phyloP scores from a whole-genome alignment of 2,888 invertebrate species.

The Pantelozetes paolii region DNA sequence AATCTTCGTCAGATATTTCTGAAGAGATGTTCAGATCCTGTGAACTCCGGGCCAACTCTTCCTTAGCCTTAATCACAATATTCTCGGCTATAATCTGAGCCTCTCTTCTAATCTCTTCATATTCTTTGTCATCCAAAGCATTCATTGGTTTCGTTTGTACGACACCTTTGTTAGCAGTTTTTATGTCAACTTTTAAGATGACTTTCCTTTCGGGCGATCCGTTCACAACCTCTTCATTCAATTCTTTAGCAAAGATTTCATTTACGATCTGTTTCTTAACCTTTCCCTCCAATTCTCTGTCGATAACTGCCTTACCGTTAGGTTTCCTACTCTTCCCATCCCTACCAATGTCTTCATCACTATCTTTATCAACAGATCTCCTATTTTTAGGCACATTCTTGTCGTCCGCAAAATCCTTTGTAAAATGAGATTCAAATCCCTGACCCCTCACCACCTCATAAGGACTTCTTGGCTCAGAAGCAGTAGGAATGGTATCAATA shows the following conservation, averaged over 20 bases:
- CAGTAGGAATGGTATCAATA: constrained; percentile 25
- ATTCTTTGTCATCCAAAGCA: constrained; percentile 28
- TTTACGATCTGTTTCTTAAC: constrained; percentile 48
- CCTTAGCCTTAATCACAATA: constrained; percentile 41
- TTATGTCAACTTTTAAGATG: neutral
- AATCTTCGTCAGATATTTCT: constrained; percentile 50
- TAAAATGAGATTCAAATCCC: neutral
- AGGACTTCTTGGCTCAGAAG: constrained; percentile 34
- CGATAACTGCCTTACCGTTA: constrained; percentile 42
- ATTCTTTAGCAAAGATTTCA: constrained; percentile 48
- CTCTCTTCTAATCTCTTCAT: constrained; percentile 37
- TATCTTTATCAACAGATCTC: neutral
- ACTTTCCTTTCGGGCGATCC: constrained; percentile 48
- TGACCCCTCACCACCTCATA: constrained; percentile 37
- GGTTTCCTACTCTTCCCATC: neutral
- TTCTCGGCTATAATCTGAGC: constrained; percentile 36
- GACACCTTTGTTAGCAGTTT: constrained; percentile 30
- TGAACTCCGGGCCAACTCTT: constrained; percentile 45
- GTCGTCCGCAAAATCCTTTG: neutral
- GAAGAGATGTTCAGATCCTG: constrained; percentile 43
- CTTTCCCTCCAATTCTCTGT: constrained; percentile 42
- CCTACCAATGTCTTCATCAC: neutral
- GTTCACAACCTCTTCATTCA: constrained; percentile 48
- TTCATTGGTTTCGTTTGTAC: neutral
- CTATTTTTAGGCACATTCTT: neutral